Evolutionary conservation across 1,140 invertebrate species (phyloP), one percentile per base, ranked within the genome.

Genomic region (Macrotrachela quadricornifera): DNA sequence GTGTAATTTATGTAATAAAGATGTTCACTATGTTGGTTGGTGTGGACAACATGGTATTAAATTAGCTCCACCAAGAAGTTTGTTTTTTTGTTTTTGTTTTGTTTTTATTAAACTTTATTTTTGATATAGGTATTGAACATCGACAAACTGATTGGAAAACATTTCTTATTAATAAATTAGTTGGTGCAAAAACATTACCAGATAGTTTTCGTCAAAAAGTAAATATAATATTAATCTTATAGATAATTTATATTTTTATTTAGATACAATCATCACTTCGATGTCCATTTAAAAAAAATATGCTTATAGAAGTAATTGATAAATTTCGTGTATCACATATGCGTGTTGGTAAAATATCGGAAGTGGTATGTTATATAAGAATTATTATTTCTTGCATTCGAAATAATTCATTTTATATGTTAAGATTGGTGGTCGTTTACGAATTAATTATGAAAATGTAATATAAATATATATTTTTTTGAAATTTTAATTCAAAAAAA

Each of bases 21-120:
- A 85, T 63, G 83, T 95, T 21, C 85, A 94, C 71, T 84, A 84
- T 30, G 85, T 95, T 42, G 87, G 87, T 15, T 94, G 88, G 88
- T 92, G 87, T 73, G 88, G 88, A 1, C 85, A 83, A 0, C 78
- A 86, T 58, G 86, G 86, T 16, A 90, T 90, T 70, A 85, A 85
- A 10, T 71, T 94, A 0, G 90, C 91, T 64, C 87, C 87, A 51
- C 88, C 88, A 14, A 80, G 80, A 68, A 81, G 78, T 79, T 30
- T 30, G 21, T 30, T 30, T 30, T 30, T 30, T 2, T 4, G 66
- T 65, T 40, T 13, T 51, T 51, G 30, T 36, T 17, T 39, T 15
- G 43, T 14, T 14, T 46, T 11, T 15, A 11, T 47, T 40, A 43
- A 15, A 4, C 21, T 4, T 30, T 30, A 4, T 30, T 30, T 2